phyloP scores from a whole-genome alignment of 2,113 vertebrate genomes.

The Brachyistius frenatus region DNA sequence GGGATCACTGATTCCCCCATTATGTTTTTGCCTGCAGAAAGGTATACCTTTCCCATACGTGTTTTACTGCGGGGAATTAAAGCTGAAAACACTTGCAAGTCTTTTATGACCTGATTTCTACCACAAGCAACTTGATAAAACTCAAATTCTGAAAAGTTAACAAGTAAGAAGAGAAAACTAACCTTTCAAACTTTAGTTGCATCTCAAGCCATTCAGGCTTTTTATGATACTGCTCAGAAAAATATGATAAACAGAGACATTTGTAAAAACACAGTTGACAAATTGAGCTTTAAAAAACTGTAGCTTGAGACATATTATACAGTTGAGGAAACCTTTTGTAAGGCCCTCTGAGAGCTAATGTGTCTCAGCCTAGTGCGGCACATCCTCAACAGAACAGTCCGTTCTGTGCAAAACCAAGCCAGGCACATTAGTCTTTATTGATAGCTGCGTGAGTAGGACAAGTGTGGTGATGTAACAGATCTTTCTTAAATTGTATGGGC shows the following conservation, averaged over 20 bases:
- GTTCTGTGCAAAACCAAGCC: slow-evolving; percentile 52
- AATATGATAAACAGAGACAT: slow-evolving; percentile 30
- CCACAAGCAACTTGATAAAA: slow-evolving; percentile 13
- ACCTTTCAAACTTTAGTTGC: not conserved
- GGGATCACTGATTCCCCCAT: not conserved
- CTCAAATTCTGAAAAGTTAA: slow-evolving; percentile 15
- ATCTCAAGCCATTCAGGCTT: not conserved
- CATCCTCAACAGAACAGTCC: slow-evolving; percentile 36
- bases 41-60: slow-evolving; percentile 46
- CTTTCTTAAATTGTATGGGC: slow-evolving; percentile 73
- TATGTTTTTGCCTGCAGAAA: slow-evolving; percentile 36
- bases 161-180: slow-evolving; percentile 2
- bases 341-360: slow-evolving; percentile 23
- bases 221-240: not conserved
- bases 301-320: slow-evolving; percentile 30
- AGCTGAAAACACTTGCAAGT: slow-evolving; percentile 42
- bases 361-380: slow-evolving; percentile 11
- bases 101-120: slow-evolving; percentile 54
- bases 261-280: slow-evolving; percentile 36
- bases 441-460: slow-evolving; percentile 63
- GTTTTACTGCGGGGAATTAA: slow-evolving; percentile 36
- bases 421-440: slow-evolving; percentile 66
- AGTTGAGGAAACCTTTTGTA: slow-evolving; percentile 59
- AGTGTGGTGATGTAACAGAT: slow-evolving; percentile 76
- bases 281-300: slow-evolving; percentile 34